Base-by-base conservation (phyloP, 2,888 invertebrate genomes). In the Phasia obesa region DNA sequence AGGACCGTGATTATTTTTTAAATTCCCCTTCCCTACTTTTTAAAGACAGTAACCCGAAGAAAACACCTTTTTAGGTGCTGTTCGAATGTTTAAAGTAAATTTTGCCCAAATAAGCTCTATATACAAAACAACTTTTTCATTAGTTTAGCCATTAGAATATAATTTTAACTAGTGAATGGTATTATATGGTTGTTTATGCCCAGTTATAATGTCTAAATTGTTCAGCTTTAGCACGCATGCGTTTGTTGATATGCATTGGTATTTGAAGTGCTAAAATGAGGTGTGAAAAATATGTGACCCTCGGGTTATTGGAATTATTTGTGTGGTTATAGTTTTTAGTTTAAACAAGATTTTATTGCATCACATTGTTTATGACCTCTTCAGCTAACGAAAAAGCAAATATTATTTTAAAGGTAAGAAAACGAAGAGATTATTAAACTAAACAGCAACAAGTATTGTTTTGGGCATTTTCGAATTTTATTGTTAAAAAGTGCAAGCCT, bases 201-300 rank as follows among this genome's bases (percentile, higher is more conserved):
- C 9, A 7, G 3, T 15, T 42, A 13, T 23, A 9, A 0, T 21
- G 0, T 21, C 31, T 15, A n/a, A 2, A 17, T 31, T 64, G 13
- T 11, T 19, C 53, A 11, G n/a, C 7, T 38, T 15, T 9, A 15
- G 1, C 42, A 42, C 9, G 60, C 57, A 69, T 70, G 74, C 62
- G 47, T 64, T 67, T 70, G 57, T 70, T 60, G 47, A 57, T 59
- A 53, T 57, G 59, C 31, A 15, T 49, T 27, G n/a, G 42, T 15
- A 2, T 21, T 47, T 17, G n/a, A 60, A 42, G 65, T 75, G 70
- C 71, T 71, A 76, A 83, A 47, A 79, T 79, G 70, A 79, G 83
- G 83, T 83, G 83, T 79, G 83, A 83, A 83, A 79, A 76, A 83
- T 83, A 15, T 70, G 21, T 76, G 35, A 53, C 75, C 71, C 59